A percentile compares a stretch with the other conserved stretches of the same genome.
These are phyloP conservation scores for Protosalanx chinensis DNA, from an alignment of 2,797 vertebrate genomes.

Conservation along the genomic window DNA sequence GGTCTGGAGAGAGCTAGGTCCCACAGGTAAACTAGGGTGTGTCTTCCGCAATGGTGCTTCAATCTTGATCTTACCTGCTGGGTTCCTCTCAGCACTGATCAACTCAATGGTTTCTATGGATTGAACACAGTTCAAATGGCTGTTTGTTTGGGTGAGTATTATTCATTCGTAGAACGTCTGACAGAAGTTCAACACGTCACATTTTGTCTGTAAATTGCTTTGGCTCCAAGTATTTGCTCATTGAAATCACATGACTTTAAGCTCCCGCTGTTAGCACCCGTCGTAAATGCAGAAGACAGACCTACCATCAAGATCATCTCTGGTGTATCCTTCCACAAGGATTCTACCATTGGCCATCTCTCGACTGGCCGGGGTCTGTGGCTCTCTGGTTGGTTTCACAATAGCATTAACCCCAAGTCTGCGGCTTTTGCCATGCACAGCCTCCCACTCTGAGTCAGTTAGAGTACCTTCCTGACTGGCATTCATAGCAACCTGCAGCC, in stretches of 20 bases:
- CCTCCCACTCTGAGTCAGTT: conserved; percentile 11
- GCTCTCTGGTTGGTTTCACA: conserved; percentile 27
- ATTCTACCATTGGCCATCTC: conserved; percentile 43
- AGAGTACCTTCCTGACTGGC: background rate
- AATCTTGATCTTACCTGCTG: conserved; percentile 36
- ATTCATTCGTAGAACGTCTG: background rate
- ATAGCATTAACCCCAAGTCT: conserved; percentile 8
- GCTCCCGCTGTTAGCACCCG: no score
- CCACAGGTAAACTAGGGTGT: no score
- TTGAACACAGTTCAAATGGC: background rate
- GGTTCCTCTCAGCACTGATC: conserved; percentile 42
- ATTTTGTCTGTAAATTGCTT: background rate
- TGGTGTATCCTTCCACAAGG: conserved; percentile 34
- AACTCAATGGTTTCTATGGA: conserved; percentile 54
- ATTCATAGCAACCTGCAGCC: conserved; percentile 20
- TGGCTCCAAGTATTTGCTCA: background rate
- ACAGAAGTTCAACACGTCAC: conserved; percentile 1
- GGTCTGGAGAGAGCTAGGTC: no score
- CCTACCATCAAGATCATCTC: conserved; percentile 51
- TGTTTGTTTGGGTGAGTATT: background rate
- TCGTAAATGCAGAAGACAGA: background rate
- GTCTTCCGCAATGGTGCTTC: background rate
- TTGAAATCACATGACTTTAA: no score
- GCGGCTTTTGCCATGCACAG: conserved; percentile 8
- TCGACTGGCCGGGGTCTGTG: conserved; percentile 48